Conservation (phyloP, 2,797 vertebrate genomes). For the Dicrostonyx torquatus region DNA sequence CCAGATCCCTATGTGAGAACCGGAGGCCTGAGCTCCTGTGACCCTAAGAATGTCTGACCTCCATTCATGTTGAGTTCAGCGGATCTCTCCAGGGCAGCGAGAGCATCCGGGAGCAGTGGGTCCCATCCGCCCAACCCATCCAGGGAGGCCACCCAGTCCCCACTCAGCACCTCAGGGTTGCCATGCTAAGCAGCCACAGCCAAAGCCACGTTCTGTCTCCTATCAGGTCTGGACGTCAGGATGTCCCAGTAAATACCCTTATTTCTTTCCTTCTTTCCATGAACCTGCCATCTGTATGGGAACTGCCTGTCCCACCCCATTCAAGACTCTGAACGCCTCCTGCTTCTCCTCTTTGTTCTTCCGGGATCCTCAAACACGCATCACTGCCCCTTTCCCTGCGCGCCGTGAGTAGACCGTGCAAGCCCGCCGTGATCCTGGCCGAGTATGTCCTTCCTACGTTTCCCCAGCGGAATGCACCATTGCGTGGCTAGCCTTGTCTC, state of each 20-base stretch:
- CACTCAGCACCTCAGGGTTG: too few relatives aligned
- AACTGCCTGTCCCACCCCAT: rapidly evolving
- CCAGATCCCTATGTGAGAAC: background rate
- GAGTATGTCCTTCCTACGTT: background rate
- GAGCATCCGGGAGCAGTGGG: background rate
- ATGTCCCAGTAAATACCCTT: background rate
- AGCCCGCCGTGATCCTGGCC: too few relatives aligned
- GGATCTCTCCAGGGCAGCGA: background rate
- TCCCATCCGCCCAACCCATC: background rate
- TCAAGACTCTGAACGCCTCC: background rate
- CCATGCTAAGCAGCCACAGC: background rate
- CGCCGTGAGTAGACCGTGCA: background rate
- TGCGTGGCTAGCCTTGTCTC: background rate
- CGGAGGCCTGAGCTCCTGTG: background rate
- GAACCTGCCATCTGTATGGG: background rate
- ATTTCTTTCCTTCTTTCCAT: background rate
- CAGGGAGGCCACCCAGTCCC: background rate
- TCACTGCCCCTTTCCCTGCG: background rate
- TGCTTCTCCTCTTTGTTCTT: background rate
- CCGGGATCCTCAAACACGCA: background rate
- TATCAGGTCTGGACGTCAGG: too few relatives aligned
- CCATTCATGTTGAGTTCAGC: background rate
- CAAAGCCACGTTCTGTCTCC: background rate
- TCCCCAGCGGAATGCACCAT: background rate
- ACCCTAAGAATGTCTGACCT: too few relatives aligned